Percentiles rank a stretch among this genome's conserved stretches.
phyloP scores from a whole-genome alignment of 2,888 invertebrate genomes.

The Proisotoma minuta region DNA sequence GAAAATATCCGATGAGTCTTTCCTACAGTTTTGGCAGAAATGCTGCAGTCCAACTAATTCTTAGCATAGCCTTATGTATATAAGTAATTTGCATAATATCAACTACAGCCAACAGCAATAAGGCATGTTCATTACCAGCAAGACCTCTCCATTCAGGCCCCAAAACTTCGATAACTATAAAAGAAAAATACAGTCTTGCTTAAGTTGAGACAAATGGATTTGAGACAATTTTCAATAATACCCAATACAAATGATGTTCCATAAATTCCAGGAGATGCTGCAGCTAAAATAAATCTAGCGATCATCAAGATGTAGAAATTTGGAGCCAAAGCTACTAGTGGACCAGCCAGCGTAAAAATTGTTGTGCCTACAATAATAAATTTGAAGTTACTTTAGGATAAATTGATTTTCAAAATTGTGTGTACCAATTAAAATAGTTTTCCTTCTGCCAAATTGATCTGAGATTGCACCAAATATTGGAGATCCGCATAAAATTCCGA shows the following conservation, averaged over 20 bases:
- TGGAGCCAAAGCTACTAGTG: slow-evolving; percentile 29
- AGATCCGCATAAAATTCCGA: slow-evolving; percentile 40
- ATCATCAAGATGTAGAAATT: slow-evolving; percentile 35
- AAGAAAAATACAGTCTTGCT: background rate
- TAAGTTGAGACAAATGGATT: background rate
- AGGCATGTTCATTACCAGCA: slow-evolving; percentile 42
- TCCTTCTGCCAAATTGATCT: slow-evolving; percentile 38
- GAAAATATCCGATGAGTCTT: slow-evolving; percentile 28
- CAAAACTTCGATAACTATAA: slow-evolving; percentile 34
- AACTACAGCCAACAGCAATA: slow-evolving; percentile 39
- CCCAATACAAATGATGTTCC: slow-evolving; percentile 42
- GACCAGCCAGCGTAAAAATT: slow-evolving; percentile 36
- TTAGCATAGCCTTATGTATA: no score
- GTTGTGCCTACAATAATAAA: slow-evolving; percentile 23
- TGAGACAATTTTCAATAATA: slow-evolving; percentile 7
- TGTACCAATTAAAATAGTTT: slow-evolving; percentile 26
- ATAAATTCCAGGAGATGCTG: slow-evolving; percentile 38
- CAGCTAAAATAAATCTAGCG: slow-evolving; percentile 38
- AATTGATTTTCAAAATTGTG: background rate
- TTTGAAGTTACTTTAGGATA: background rate
- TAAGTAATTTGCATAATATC: no score
- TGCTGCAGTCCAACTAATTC: slow-evolving; percentile 37
- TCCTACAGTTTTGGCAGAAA: slow-evolving; percentile 33
- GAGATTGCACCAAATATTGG: slow-evolving; percentile 43
- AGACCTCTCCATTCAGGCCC: slow-evolving; percentile 37